Evolutionary conservation across 2,888 invertebrate genomes (phyloP), one percentile per base, ranked within the genome.

Genomic region (Synergus itoensis): DNA sequence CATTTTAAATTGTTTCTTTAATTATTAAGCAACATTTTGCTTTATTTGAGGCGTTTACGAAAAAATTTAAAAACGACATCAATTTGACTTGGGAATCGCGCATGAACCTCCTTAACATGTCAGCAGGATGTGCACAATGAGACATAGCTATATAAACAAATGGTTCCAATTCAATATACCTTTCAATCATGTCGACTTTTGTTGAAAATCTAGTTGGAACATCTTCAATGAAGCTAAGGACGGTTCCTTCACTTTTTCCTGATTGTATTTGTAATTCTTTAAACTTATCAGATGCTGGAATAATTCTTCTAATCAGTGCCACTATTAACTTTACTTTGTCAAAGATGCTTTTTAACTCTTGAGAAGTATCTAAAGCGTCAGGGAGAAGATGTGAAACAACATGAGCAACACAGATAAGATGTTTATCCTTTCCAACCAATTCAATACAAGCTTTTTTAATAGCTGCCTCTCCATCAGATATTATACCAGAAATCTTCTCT

Each of bases 201-300:
- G 81, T 80, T 64, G 81, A 83, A 78, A 82, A 84, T 11, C 84
- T 77, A 3, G 83, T 84, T 16, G 77, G 21, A 7, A 83, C 82
- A 77, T 82, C 82, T 78, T 82, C 79, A 14, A 82, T 81, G 11
- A 82, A 79, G 65, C 77, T 81, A 12, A 84, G 75, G 21, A 78
- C 60, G 36, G 79, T 82, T 18, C 77, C 81, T 21, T 82, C 82
- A 11, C 79, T 80, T 78, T 81, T 84, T 11, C 82, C 84, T 60
- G 82, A 77, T 12, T 77, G 63, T 9, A 78, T 67, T 65, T 84
- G 84, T 12, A 82, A 64, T 45, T 78, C 75, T 73, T 80, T 79
- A 28, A 84, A 77, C 63, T 77, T 83, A 63, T 83, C 81, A 16
- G 69, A 76, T n/a, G 83, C 86, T n/a, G 69, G 77, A 53, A 79